A percentile compares a stretch with the other conserved stretches of the same genome.
Conservation (phyloP, 2,113 vertebrate genomes). For the Petromus typicus region DNA sequence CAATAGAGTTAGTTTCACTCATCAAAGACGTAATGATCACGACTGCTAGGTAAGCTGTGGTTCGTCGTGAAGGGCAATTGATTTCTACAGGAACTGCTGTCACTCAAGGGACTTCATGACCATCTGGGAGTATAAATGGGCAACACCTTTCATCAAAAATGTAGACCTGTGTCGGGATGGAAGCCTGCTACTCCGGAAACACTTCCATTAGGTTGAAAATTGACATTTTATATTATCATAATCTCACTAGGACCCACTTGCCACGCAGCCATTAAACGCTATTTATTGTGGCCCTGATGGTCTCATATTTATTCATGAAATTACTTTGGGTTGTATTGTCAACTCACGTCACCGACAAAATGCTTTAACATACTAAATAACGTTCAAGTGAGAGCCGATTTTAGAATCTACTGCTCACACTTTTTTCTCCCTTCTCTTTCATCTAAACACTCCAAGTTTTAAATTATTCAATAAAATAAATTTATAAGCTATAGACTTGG, state of each 20-base stretch:
- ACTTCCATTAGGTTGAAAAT: slow-evolving; percentile 50
- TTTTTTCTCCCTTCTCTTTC: background rate
- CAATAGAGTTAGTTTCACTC: background rate
- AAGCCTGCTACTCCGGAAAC: slow-evolving; percentile 62
- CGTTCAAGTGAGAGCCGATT: slow-evolving; percentile 62
- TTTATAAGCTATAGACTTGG: background rate
- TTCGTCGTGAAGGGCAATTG: background rate
- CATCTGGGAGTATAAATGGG: slow-evolving; percentile 23
- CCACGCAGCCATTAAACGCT: slow-evolving; percentile 75
- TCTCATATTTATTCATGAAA: slow-evolving; percentile 79
- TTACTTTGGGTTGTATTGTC: slow-evolving; percentile 76
- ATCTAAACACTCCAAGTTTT: background rate
- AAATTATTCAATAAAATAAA: slow-evolving; percentile 49
- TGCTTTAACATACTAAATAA: slow-evolving; percentile 75
- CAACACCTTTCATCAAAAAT: slow-evolving; percentile 70
- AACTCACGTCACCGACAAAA: slow-evolving; percentile 78
- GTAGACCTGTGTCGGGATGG: slow-evolving; percentile 56
- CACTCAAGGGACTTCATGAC: background rate
- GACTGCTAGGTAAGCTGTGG: background rate
- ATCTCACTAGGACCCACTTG: slow-evolving; percentile 64
- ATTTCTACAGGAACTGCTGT: slow-evolving; percentile 53
- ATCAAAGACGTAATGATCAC: background rate
- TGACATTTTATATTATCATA: slow-evolving; percentile 76
- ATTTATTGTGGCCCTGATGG: slow-evolving; percentile 68
- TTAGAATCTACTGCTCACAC: slow-evolving; percentile 43